phyloP scores from a whole-genome alignment of 2,888 invertebrate species.

The Yponomeuta sedellus region DNA sequence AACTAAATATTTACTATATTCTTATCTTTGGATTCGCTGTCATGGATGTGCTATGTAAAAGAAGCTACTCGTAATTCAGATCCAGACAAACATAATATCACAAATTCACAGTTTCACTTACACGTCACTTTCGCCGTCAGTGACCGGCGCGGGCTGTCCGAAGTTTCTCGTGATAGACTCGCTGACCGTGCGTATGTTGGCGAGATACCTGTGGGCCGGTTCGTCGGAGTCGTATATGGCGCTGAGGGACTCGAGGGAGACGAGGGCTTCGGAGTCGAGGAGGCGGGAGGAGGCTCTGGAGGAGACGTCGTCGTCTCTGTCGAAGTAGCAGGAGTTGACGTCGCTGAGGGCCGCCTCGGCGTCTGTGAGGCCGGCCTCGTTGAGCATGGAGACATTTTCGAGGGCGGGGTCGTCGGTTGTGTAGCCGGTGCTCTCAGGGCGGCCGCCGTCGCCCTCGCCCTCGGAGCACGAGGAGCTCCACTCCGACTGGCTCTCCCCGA shows the following conservation, averaged over 20 bases:
- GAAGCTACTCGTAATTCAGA: neutral
- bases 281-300: slow-evolving; percentile 89
- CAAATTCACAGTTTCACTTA: slow-evolving; percentile 36
- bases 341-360: slow-evolving; percentile 92
- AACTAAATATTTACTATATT: slow-evolving; percentile 6
- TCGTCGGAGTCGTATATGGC: slow-evolving; percentile 88
- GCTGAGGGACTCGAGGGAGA: slow-evolving; percentile 87
- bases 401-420: slow-evolving; percentile 92
- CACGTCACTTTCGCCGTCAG: slow-evolving; percentile 81
- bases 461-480: slow-evolving; percentile 82
- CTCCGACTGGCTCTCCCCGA: slow-evolving; percentile 86
- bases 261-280: slow-evolving; percentile 85
- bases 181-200: slow-evolving; percentile 85
- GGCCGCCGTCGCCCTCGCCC: slow-evolving; percentile 70
- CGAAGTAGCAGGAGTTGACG: slow-evolving; percentile 88
- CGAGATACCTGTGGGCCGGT: slow-evolving; percentile 80
- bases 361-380: slow-evolving; percentile 90
- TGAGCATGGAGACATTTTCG: slow-evolving; percentile 89
- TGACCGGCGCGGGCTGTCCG: slow-evolving; percentile 81
- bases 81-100: slow-evolving; percentile 6
- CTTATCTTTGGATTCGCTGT: slow-evolving; percentile 38
- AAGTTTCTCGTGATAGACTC: slow-evolving; percentile 86
- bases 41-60: slow-evolving; percentile 24
- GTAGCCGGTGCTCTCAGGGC: slow-evolving; percentile 85
- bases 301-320: slow-evolving; percentile 85